phyloP scores from a whole-genome alignment of 1,140 invertebrate species.

The Venustaconcha ellipsiformis region DNA sequence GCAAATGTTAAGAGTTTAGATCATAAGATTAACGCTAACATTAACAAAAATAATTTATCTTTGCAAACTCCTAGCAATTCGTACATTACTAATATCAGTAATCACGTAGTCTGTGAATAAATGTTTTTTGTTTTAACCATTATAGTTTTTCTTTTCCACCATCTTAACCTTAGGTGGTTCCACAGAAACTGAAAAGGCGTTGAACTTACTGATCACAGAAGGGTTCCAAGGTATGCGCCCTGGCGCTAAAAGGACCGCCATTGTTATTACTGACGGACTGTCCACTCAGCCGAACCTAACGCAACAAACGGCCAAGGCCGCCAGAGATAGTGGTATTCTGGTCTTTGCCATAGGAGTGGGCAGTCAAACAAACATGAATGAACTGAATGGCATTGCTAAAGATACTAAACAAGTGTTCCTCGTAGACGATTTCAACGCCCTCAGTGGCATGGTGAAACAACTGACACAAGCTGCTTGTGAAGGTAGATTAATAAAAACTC shows the following conservation, averaged over 20 bases:
- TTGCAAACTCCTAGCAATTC: too few relatives aligned
- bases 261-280: constrained; percentile 39
- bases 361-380: background rate
- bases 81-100: too few relatives aligned
- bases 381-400: constrained; percentile 9
- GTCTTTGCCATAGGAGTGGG: constrained; percentile 35
- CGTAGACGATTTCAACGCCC: constrained; percentile 18
- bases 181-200: constrained; percentile 24
- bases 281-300: constrained; percentile 25
- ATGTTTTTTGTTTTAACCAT: too few relatives aligned
- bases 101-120: too few relatives aligned
- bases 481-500: background rate
- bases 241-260: constrained; percentile 24
- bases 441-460: constrained; percentile 4
- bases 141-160: too few relatives aligned
- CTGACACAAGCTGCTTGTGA: constrained; percentile 7
- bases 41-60: too few relatives aligned
- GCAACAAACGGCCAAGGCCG: constrained; percentile 1
- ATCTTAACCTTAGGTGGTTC: constrained; percentile 3
- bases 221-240: constrained; percentile 17
- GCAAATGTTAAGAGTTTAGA: too few relatives aligned
- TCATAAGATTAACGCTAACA: too few relatives aligned
- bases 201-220: constrained; percentile 11
- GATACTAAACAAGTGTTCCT: constrained; percentile 5
- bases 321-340: constrained; percentile 11